phyloP scores from a whole-genome alignment of 2,113 vertebrate genomes.

The Oreochromis niloticus region DNA sequence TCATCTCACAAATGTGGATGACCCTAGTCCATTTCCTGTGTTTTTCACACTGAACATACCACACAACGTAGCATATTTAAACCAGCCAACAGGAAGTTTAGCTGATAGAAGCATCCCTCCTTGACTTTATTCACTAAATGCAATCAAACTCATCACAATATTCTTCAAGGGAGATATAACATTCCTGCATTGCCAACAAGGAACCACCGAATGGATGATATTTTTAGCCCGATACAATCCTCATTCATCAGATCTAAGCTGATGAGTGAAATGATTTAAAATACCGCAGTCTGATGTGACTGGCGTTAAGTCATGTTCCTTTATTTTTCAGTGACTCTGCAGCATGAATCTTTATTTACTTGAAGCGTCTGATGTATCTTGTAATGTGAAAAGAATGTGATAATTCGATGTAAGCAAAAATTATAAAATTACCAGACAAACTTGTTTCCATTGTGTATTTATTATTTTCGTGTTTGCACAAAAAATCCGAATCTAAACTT shows the following conservation, averaged over 20 bases:
- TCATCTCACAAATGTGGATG: conserved; percentile 67
- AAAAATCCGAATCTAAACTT: neutral
- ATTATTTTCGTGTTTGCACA: neutral
- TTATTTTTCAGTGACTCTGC: neutral
- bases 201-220: conserved; percentile 6
- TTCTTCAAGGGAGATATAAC: conserved; percentile 23
- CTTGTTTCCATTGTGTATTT: neutral
- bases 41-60: conserved; percentile 54
- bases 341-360: neutral
- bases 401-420: neutral
- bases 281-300: neutral
- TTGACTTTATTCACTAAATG: conserved; percentile 39
- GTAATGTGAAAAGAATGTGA: neutral
- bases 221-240: conserved; percentile 11
- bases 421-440: neutral
- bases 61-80: conserved; percentile 41
- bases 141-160: conserved; percentile 49
- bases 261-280: neutral
- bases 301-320: neutral
- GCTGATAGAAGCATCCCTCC: conserved; percentile 44
- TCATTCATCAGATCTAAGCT: conserved; percentile 3
- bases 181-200: conserved; percentile 27
- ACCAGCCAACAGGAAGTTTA: conserved; percentile 64
- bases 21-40: conserved; percentile 69
- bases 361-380: neutral